Base-by-base conservation (phyloP, 2,113 vertebrate species). In the Microcebus griseorufus region DNA sequence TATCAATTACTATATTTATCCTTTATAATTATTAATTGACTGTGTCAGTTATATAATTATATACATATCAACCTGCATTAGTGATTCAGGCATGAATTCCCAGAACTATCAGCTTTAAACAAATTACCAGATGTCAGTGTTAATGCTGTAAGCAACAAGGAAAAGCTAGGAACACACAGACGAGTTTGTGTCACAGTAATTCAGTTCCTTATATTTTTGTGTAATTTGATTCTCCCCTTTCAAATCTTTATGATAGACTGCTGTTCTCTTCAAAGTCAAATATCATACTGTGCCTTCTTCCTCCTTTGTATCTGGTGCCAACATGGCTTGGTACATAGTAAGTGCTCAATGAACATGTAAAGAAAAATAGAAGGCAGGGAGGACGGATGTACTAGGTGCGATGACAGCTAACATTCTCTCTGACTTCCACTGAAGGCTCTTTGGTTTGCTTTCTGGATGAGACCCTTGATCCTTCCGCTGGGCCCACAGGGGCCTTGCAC, bases 11-110 rank as follows among this genome's bases (percentile, higher is more conserved):
- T 87, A 81, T 2, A 29, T n/a, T 58, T 91, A 89, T 86, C 60
- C 42, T 96, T 92, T 60, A 72, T 34, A 92, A 87, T 48, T 86
- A 69, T 86, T 86, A 69, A 86, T 88, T 90, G 72, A 78, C 48
- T 58, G 17, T 88, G 20, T 85, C 81, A 53, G 11, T 55, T 93
- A 89, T 25, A 95, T 92, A 87, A 67, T 89, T 60, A 80, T 42
- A 84, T 37, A 55, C 34, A 94, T 64, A 93, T 94, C 87, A 81
- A 72, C 97, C 64, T 96, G 48, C 34, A 73, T 93, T 82, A 97
- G 96, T 53, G 58, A 55, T 70, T 95, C 79, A 81, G 58, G 95
- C 18, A n/a, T 0, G 0, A 93, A 82, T 96, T 97, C 84, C 72
- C 85, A 95, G 97, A 97, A 82, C 22, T 16, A 10, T 25, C 6